Percentiles rank a stretch among this genome's conserved stretches.
phyloP scores from a whole-genome alignment of 23 tunicate species.

The Clavelina lepadiformis region DNA sequence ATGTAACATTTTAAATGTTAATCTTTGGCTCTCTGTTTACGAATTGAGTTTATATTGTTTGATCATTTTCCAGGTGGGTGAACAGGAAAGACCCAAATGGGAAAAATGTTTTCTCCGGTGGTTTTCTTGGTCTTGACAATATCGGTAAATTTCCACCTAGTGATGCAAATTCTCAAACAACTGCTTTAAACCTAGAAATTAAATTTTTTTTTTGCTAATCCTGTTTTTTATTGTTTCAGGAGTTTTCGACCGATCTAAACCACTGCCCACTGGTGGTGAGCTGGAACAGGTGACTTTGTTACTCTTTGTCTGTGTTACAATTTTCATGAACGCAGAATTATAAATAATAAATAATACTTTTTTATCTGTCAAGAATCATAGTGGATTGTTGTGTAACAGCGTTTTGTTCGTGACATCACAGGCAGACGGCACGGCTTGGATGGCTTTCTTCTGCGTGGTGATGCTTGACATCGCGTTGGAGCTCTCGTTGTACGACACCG shows the following conservation, averaged over 20 bases:
- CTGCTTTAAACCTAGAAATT: neutral
- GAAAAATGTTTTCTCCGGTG: slow-evolving; percentile 90
- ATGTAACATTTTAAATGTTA: neutral
- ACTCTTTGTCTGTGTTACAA: neutral
- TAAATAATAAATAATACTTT: too few relatives aligned
- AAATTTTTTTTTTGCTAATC: neutral
- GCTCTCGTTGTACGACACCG: slow-evolving; percentile 53
- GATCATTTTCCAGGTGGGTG: slow-evolving; percentile 89
- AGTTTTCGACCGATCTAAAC: slow-evolving; percentile 91
- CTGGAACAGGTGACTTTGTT: slow-evolving; percentile 67
- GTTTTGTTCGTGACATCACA: too few relatives aligned
- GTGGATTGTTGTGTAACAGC: too few relatives aligned
- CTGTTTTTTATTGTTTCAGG: slow-evolving; percentile 32
- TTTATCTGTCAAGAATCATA: too few relatives aligned
- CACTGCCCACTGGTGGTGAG: slow-evolving; percentile 79
- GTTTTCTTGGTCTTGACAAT: slow-evolving; percentile 88
- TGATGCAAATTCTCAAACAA: neutral
- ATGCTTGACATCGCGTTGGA: slow-evolving; percentile 91
- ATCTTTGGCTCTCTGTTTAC: neutral
- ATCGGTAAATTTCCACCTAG: slow-evolving; percentile 67
- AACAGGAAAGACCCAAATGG: slow-evolving; percentile 91
- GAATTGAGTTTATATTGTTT: too few relatives aligned
- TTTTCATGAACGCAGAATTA: neutral
- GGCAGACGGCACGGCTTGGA: slow-evolving; percentile 98
- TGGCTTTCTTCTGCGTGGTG: slow-evolving; percentile 90